Evolutionary conservation across 2,888 invertebrate species (phyloP).

Genomic region (Microctonus aethiopoides): DNA sequence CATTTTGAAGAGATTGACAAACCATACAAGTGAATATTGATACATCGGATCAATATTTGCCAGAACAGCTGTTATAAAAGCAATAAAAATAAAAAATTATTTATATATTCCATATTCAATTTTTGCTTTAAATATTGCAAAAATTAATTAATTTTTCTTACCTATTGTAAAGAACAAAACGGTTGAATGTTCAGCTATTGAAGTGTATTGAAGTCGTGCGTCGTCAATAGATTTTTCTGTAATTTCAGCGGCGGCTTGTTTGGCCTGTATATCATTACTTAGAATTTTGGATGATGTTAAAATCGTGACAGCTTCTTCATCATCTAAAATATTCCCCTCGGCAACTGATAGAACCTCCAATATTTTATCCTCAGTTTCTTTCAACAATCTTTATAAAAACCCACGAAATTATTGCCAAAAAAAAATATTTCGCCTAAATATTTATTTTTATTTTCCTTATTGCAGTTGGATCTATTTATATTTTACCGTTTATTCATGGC

Average conservation of each 20-base stretch:
- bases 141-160: slow-evolving; percentile 55
- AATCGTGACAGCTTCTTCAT: slow-evolving; percentile 88
- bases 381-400: slow-evolving; percentile 71
- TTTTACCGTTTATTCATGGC: slow-evolving; percentile 79
- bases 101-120: not conserved
- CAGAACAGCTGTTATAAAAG: slow-evolving; percentile 75
- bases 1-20: slow-evolving; percentile 86
- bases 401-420: not conserved
- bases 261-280: slow-evolving; percentile 90
- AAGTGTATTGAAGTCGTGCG: slow-evolving; percentile 86
- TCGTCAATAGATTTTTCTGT: slow-evolving; percentile 92
- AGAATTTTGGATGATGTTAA: slow-evolving; percentile 90
- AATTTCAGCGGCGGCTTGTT: slow-evolving; percentile 88
- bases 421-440: not conserved
- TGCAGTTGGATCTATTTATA: not conserved
- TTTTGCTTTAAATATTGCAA: not conserved
- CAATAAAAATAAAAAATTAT: too few relatives aligned
- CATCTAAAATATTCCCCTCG: slow-evolving; percentile 86
- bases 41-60: slow-evolving; percentile 97
- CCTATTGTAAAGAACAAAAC: slow-evolving; percentile 92
- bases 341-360: slow-evolving; percentile 80
- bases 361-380: slow-evolving; percentile 93
- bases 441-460: not conserved
- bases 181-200: slow-evolving; percentile 90
- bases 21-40: slow-evolving; percentile 95